Evolutionary conservation across 2,113 vertebrate species (phyloP).

Genomic region (Epinephelus moara): DNA sequence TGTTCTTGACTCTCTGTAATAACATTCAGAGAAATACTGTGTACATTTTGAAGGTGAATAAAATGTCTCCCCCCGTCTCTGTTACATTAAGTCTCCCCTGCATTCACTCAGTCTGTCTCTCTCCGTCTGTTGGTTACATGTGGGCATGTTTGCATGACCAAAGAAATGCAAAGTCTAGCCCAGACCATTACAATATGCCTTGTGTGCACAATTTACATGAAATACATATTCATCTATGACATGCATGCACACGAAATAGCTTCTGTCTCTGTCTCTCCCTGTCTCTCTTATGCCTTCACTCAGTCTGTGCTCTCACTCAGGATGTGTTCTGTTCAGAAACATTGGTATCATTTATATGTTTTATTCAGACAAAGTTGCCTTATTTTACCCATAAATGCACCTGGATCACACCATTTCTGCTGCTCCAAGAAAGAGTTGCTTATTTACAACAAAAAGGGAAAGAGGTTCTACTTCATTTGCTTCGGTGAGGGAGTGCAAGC

Average conservation of each 20-base stretch:
- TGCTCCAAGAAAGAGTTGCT: slow-evolving; percentile 15
- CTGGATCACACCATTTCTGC: slow-evolving; percentile 26
- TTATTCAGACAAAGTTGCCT: slow-evolving; percentile 1
- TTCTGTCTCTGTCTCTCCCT: not conserved
- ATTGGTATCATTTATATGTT: not conserved
- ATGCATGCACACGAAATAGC: slow-evolving; percentile 44
- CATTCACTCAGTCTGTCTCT: slow-evolving; percentile 26
- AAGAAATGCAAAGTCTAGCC: slow-evolving; percentile 74
- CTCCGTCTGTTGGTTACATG: slow-evolving; percentile 62
- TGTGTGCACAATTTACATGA: slow-evolving; percentile 74
- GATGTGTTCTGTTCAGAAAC: slow-evolving; percentile 4
- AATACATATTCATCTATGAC: slow-evolving; percentile 73
- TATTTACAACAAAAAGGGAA: slow-evolving; percentile 26
- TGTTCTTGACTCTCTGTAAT: slow-evolving; percentile 7
- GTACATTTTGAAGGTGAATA: slow-evolving; percentile 17
- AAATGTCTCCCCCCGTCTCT: slow-evolving; percentile 26
- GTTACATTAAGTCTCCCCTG: slow-evolving; percentile 37
- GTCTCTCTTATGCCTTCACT: slow-evolving; percentile 10
- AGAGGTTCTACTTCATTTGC: slow-evolving; percentile 73
- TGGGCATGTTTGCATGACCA: slow-evolving; percentile 74
- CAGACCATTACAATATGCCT: slow-evolving; percentile 57
- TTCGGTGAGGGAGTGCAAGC: slow-evolving; percentile 63
- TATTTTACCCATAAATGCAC: slow-evolving; percentile 27
- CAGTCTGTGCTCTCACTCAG: not conserved
- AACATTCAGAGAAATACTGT: slow-evolving; percentile 3